A percentile compares a stretch with the other conserved stretches of the same genome.
Evolutionary conservation across 2,113 vertebrate species (phyloP).

Genomic region (Suncus etruscus): DNA sequence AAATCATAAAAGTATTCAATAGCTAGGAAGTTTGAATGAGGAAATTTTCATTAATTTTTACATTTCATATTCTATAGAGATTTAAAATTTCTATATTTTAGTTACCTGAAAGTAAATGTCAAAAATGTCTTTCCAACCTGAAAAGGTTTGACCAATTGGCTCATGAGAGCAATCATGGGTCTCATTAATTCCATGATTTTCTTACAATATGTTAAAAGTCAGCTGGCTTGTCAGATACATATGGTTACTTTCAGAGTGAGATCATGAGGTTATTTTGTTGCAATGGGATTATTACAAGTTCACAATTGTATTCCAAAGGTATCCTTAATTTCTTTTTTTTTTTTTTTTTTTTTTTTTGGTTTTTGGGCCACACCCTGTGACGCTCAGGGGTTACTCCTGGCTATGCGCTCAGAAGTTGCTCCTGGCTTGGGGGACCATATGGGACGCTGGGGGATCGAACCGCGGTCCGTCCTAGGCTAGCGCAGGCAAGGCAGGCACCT

Average conservation of each 20-base stretch:
- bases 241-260: slow-evolving; percentile 40
- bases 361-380: no score
- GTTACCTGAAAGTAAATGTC: slow-evolving; percentile 57
- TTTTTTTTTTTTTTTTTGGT: no score
- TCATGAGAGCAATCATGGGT: slow-evolving; percentile 5
- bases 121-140: slow-evolving; percentile 40
- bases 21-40: no score
- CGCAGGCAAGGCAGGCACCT: no score
- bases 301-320: not conserved
- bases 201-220: slow-evolving; percentile 45
- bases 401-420: no score
- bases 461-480: no score
- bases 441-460: no score
- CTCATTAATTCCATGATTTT: slow-evolving; percentile 52
- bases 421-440: no score
- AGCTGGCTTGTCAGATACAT: slow-evolving; percentile 38
- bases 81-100: slow-evolving; percentile 48
- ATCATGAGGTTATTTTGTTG: not conserved
- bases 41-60: slow-evolving; percentile 20
- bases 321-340: not conserved
- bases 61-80: not conserved
- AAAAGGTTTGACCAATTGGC: not conserved
- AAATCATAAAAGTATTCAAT: no score
- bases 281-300: not conserved
- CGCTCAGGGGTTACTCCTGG: no score